Evolutionary conservation across 2,888 invertebrate genomes (phyloP), one percentile per base, ranked within the genome.

Genomic region (Leptothorax acervorum): DNA sequence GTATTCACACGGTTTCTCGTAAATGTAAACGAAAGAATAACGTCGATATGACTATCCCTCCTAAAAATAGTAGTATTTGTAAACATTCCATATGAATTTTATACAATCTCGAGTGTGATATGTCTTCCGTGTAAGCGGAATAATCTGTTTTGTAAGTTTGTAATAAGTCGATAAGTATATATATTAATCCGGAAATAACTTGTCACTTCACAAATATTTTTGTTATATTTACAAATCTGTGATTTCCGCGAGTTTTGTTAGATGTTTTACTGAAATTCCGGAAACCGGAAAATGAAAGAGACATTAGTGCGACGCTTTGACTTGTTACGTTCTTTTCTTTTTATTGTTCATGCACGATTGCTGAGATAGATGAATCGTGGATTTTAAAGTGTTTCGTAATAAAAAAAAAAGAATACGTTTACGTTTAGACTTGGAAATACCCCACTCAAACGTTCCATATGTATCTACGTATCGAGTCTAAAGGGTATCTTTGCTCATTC

Each of bases 11-110:
- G 2, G 11, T 42, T 55, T 70, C 31, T 60, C 31, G 11, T 65
- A 55, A 55, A 48, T 28, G 12, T 66, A 57, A 68, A 45, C 15
- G n/a, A 11, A 23, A 63, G 12, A 23, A 60, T 31, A 73, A 76
- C 11, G 2, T 42, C 66, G n/a, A 70, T 57, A n/a, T 42, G 42
- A 31, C 15, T 45, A 23, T 78, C 23, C 3, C n/a, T 51, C 5
- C 28, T 35, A 51, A 57, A 78, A 78, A 57, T 51, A 28, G 45
- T 65, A 42, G 9, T 42, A 55, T 70, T 78, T 78, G 45, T 78
- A 78, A 53, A 78, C 78, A 70, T 70, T 78, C 78, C 70, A 57
- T 55, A 42, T 78, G 35, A 78, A 78, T 57, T 57, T 57, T 78
- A n/a, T 78, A 78, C 39, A 76, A 35, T 42, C 11, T 70, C 28